These are phyloP conservation scores for Diplodus puntazzo DNA, from an alignment of 2,797 vertebrate genomes.

Conservation along the genomic window DNA sequence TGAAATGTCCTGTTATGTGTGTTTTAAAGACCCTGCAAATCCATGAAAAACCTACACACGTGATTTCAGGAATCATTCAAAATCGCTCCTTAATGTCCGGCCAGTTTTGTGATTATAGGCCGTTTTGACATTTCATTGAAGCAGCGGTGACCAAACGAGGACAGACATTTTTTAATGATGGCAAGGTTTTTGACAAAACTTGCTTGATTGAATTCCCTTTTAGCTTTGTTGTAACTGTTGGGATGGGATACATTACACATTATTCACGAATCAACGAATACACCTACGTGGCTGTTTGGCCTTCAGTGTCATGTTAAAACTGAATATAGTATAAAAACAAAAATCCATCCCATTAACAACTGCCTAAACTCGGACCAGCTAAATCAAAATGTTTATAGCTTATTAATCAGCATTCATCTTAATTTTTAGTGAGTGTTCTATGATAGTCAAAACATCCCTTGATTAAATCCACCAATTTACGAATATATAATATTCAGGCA, in stretches of 20 bases:
- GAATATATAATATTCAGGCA: not conserved
- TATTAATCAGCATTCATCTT: not conserved
- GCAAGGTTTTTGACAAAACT: not conserved
- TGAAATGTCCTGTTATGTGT: not conserved
- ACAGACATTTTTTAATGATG: not conserved
- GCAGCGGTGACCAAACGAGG: not conserved
- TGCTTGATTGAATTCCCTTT: not conserved
- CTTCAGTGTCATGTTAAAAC: not conserved
- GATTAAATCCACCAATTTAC: not conserved
- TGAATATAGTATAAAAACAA: not conserved
- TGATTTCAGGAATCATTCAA: not conserved
- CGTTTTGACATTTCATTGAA: not conserved
- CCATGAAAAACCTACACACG: not conserved
- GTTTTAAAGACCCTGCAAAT: not conserved
- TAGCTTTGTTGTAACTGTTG: not conserved
- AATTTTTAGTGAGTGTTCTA: not conserved
- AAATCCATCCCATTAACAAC: not conserved
- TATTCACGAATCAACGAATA: not conserved
- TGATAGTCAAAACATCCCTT: not conserved
- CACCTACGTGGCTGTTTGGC: not conserved
- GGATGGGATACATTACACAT: not conserved
- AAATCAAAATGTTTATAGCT: not conserved
- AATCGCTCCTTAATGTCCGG: not conserved
- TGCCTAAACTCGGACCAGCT: not conserved
- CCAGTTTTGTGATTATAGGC: not conserved